phyloP scores from a whole-genome alignment of 2,888 invertebrate genomes.

The Diogma glabrata region DNA sequence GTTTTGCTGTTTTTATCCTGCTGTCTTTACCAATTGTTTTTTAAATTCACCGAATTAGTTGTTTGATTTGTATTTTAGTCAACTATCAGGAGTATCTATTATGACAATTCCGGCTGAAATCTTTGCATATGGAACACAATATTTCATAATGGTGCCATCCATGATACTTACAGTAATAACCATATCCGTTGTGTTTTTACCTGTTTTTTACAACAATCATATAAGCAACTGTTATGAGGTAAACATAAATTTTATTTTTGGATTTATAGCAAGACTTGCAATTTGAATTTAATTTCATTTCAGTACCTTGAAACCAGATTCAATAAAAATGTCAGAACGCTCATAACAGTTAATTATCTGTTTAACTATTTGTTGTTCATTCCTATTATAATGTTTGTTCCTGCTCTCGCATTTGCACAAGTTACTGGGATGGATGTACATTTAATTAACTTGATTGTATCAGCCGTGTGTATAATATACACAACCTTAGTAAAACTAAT shows the following conservation, averaged over 20 bases:
- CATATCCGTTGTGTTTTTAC: slow-evolving; percentile 30
- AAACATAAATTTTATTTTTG: too few relatives aligned
- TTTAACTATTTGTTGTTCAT: slow-evolving; percentile 26
- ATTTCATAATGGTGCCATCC: slow-evolving; percentile 28
- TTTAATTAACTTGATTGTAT: slow-evolving; percentile 41
- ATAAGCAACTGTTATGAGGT: slow-evolving; percentile 35
- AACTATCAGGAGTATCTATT: slow-evolving; percentile 39
- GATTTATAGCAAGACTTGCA: too few relatives aligned
- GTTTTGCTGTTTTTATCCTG: too few relatives aligned
- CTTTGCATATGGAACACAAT: slow-evolving; percentile 37
- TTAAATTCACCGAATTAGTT: too few relatives aligned
- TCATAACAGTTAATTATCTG: slow-evolving; percentile 29
- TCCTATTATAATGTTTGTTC: slow-evolving; percentile 32
- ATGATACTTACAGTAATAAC: slow-evolving; percentile 27
- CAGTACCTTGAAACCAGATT: slow-evolving; percentile 33
- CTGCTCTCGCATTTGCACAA: slow-evolving; percentile 31
- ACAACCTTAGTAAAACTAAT: slow-evolving; percentile 39
- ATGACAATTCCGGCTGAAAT: slow-evolving; percentile 39
- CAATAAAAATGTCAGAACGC: slow-evolving; percentile 26
- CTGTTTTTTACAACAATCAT: slow-evolving; percentile 35
- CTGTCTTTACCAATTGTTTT: too few relatives aligned
- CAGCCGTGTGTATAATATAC: slow-evolving; percentile 45
- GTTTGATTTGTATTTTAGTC: too few relatives aligned
- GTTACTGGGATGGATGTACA: slow-evolving; percentile 43
- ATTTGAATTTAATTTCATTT: too few relatives aligned